Conservation (phyloP, 2,113 vertebrate species). For the Rafetus swinhoei region DNA sequence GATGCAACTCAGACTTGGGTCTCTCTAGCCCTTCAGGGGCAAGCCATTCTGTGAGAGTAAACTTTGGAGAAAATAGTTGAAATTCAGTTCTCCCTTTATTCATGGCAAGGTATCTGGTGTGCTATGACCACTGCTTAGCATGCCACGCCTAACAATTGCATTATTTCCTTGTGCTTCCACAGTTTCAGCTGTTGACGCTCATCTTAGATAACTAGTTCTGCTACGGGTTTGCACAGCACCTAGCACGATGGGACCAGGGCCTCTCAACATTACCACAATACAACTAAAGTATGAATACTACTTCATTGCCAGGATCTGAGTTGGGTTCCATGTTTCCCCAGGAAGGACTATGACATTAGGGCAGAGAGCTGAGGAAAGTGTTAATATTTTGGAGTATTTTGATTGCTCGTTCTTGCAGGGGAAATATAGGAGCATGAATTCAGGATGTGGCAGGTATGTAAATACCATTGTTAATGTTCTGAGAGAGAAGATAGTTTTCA, state of each 20-base stretch:
- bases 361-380: background rate
- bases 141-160: conserved; percentile 14
- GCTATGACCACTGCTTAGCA: conserved; percentile 8
- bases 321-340: background rate
- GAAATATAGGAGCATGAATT: background rate
- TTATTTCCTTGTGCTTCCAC: conserved; percentile 13
- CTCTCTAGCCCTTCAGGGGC: background rate
- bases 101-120: background rate
- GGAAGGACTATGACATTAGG: background rate
- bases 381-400: background rate
- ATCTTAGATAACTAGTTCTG: conserved; percentile 17
- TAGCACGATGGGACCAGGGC: background rate
- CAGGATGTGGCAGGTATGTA: background rate
- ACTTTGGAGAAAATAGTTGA: conserved; percentile 24
- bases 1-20: background rate
- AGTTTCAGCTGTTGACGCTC: conserved; percentile 38
- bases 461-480: background rate
- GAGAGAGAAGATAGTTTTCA: background rate
- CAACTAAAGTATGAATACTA: background rate
- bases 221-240: conserved; percentile 2
- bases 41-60: background rate
- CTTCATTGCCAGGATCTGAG: background rate
- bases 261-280: background rate
- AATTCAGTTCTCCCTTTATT: conserved; percentile 44
- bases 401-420: background rate